Evolutionary conservation across 2,888 invertebrate species (phyloP), one percentile per base, ranked within the genome.

Genomic region (Anoncus sp.): DNA sequence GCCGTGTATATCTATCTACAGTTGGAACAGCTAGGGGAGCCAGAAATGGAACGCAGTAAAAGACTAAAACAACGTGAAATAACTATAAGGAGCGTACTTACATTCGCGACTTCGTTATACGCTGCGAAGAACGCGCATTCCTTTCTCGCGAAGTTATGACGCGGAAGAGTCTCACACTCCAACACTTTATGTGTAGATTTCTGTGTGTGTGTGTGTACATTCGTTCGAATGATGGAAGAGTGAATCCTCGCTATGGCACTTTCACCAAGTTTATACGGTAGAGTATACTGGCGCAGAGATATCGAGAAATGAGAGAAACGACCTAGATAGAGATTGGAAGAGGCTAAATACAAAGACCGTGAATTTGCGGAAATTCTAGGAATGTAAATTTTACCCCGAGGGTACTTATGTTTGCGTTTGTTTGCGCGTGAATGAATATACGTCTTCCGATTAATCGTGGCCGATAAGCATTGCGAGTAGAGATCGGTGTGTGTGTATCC

Each of bases 51-150:
- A 35, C 43, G 27, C 12, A 31, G 24, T 45, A 24, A 38, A 57
- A 47, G 59, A 35, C 69, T 53, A 10, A 18, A 75, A 75, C 55
- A 49, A 62, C 74, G n/a, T 69, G 67, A 67, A 60, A 40, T 49
- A 62, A 69, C 69, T 62, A 47, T 40, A 62, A 69, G 55, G 27
- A 75, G 51, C 24, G 67, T 31, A 62, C 27, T 55, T 62, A 69
- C 62, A 60, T 16, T 18, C 10, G 60, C 18, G 60, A 73, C 62
- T 77, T 67, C 35, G 62, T 72, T 72, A 70, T 49, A 49, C 18
- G 35, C 31, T 38, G 27, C 51, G 45, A 31, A 45, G 47, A n/a
- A 9, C 35, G 67, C 31, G 57, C 47, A 22, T 31, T 49, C 59
- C 27, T 38, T 53, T 66, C 40, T 67, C 20, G 51, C 16, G 5